Evolutionary conservation across 1,140 invertebrate species (phyloP).

Genomic region (Mercenaria mercenaria): DNA sequence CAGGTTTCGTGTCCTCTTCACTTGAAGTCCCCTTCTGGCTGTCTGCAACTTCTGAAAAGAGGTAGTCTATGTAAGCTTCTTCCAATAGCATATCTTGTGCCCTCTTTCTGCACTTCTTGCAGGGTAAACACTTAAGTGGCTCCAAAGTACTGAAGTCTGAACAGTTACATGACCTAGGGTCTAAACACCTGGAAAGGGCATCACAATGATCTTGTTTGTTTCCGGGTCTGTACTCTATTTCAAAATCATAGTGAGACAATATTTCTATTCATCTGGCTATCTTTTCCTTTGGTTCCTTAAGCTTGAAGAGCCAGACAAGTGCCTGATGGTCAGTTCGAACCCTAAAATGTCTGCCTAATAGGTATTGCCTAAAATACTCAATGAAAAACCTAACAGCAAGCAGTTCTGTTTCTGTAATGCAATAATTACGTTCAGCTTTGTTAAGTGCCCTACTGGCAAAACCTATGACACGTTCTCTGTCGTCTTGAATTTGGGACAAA

Average conservation of each 20-base stretch:
- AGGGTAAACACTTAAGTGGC: background rate
- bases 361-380: background rate
- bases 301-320: background rate
- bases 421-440: conserved; percentile 6
- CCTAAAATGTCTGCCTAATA: background rate
- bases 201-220: background rate
- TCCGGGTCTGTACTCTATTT: background rate
- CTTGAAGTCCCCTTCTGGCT: background rate
- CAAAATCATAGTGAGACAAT: conserved; percentile 5
- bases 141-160: background rate
- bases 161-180: background rate
- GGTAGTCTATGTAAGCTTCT: background rate
- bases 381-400: conserved; percentile 13
- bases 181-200: background rate
- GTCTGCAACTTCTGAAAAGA: too few relatives aligned
- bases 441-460: background rate
- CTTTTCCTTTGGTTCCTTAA: background rate
- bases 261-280: conserved; percentile 4
- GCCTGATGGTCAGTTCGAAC: background rate
- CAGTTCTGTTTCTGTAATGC: background rate
- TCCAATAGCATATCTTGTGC: background rate
- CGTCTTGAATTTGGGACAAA: conserved; percentile 73
- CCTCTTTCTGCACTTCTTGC: background rate
- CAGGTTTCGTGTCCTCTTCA: background rate
- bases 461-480: background rate